These are phyloP conservation scores for Mesopsocus fuscifrons DNA, from an alignment of 2,888 invertebrate genomes.

Conservation along the genomic window DNA sequence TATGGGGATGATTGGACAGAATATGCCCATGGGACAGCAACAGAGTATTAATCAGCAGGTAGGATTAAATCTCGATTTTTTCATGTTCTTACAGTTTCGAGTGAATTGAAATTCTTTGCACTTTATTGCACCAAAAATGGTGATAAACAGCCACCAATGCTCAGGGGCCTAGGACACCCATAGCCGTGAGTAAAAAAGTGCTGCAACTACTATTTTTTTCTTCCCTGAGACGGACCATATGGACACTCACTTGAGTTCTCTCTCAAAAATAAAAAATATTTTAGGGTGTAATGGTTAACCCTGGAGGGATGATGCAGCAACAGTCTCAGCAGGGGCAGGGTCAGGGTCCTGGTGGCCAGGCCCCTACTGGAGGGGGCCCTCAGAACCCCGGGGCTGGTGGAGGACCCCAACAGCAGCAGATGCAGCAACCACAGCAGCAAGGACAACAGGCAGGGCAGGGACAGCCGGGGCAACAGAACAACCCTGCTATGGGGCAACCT, in stretches of 20 bases:
- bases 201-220: too few species aligned
- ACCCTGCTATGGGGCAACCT: constrained; percentile 17
- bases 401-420: constrained; percentile 20
- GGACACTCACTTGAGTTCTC: too few species aligned
- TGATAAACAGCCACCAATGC: too few species aligned
- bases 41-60: neutral
- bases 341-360: constrained; percentile 7
- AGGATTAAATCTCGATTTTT: too few species aligned
- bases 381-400: constrained; percentile 21
- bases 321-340: constrained; percentile 6
- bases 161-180: too few species aligned
- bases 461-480: constrained; percentile 18
- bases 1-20: neutral
- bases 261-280: neutral
- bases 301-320: constrained; percentile 3
- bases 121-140: too few species aligned
- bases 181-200: too few species aligned
- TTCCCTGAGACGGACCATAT: too few species aligned
- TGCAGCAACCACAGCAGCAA: constrained; percentile 25
- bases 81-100: too few species aligned
- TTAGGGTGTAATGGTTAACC: constrained; percentile 5
- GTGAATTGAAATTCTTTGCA: too few species aligned
- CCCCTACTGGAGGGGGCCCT: neutral
- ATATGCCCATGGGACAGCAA: neutral
- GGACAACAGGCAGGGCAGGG: constrained; percentile 20